Conservation (phyloP, 2,113 vertebrate species). For the Henicopernis longicauda region DNA sequence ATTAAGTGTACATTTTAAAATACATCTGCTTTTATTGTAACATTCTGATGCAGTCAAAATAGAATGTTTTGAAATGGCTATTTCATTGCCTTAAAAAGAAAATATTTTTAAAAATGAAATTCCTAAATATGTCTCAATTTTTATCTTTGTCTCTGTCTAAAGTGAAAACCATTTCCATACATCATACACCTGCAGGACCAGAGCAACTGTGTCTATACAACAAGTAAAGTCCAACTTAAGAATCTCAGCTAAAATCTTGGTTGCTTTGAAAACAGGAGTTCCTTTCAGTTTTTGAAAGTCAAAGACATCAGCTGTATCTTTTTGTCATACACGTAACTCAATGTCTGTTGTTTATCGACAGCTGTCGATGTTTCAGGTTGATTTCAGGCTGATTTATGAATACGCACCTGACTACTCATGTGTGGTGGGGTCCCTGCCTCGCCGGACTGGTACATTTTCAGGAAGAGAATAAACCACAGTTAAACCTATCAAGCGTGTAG, state of each 20-base stretch:
- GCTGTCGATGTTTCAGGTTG: not conserved
- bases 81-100: not conserved
- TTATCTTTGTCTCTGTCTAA: not conserved
- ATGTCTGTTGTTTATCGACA: fast-evolving
- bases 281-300: not conserved
- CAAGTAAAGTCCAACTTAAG: not conserved
- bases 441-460: not conserved
- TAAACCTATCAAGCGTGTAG: not conserved
- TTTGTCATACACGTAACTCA: not conserved
- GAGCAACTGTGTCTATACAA: not conserved
- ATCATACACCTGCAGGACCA: not conserved
- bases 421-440: not conserved
- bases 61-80: not conserved
- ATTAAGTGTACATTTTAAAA: not conserved
- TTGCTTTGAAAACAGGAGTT: not conserved
- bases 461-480: not conserved
- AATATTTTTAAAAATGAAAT: not conserved
- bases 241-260: not conserved
- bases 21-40: not conserved
- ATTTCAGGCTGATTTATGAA: not conserved
- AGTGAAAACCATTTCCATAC: not conserved
- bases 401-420: fast-evolving
- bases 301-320: not conserved
- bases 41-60: not conserved
- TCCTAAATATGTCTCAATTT: not conserved